Conservation (phyloP, 2,113 vertebrate species). For the human region GRCh38 chr9:134427501-134428000, state of each 20-base stretch:
- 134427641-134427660: not conserved
- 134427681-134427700: not conserved
- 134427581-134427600: not conserved
- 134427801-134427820: fast-evolving
- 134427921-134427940: too few relatives aligned
- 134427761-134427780: not conserved
- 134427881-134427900: fast-evolving
- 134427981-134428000: too few relatives aligned
- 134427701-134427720: not conserved
- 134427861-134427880: fast-evolving
- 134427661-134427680: not conserved
- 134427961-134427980: fast-evolving
- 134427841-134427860: fast-evolving
- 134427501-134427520: not conserved
- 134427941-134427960: fast-evolving
- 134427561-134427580: not conserved
- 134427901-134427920: fast-evolving
- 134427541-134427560: not conserved
- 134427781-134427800: too few relatives aligned
- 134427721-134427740: not conserved
- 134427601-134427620: not conserved
- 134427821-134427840: not conserved
- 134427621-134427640: not conserved
- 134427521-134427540: not conserved
- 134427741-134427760: not conserved